Conservation (phyloP, 2,888 invertebrate genomes). For the Aphodius granarius region DNA sequence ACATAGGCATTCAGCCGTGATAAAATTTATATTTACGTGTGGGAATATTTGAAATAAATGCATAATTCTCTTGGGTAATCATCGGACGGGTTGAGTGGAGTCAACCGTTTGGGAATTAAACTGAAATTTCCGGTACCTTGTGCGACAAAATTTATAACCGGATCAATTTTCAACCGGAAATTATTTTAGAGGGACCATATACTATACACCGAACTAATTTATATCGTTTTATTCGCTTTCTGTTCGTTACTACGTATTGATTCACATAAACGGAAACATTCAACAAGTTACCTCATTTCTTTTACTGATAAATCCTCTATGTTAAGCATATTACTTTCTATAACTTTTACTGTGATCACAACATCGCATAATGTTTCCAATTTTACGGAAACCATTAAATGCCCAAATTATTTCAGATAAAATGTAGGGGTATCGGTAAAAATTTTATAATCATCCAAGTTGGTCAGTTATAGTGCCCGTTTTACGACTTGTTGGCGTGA, state of each 20-base stretch:
- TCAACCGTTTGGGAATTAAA: constrained; percentile 43
- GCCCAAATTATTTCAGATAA: not conserved
- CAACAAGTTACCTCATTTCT: no score
- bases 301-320: no score
- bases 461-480: not conserved
- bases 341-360: not conserved
- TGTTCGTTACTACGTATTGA: not conserved
- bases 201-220: not conserved
- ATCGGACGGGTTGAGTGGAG: not conserved
- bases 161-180: constrained; percentile 44
- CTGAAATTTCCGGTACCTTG: constrained; percentile 46
- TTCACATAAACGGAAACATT: not conserved
- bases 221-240: not conserved
- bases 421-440: not conserved
- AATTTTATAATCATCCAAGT: not conserved
- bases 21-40: not conserved
- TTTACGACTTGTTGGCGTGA: not conserved
- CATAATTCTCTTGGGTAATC: not conserved
- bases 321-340: not conserved
- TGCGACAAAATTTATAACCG: constrained; percentile 40
- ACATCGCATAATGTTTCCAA: not conserved
- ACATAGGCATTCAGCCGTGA: not conserved
- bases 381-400: not conserved
- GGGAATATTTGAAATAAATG: not conserved
- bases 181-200: constrained; percentile 34